Conservation (phyloP, 2,113 vertebrate genomes). For the Epinephelus moara region DNA sequence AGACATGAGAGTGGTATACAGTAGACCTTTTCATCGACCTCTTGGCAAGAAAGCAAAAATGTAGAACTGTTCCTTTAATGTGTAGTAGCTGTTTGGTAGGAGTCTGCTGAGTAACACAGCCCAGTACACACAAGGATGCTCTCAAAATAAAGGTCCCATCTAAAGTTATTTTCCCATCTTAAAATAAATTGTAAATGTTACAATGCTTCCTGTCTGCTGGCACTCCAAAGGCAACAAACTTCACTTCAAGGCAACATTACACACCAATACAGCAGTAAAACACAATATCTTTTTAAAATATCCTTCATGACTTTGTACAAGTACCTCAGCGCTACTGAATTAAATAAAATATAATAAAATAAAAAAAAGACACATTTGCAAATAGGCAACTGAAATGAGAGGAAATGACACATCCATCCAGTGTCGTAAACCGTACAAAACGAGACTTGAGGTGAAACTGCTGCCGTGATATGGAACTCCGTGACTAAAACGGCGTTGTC, state of each 20-base stretch:
- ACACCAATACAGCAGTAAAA: constrained; percentile 46
- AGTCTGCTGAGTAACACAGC: background rate
- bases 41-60: constrained; percentile 4
- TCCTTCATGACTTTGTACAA: constrained; percentile 48
- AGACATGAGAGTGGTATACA: background rate
- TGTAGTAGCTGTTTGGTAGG: constrained; percentile 7
- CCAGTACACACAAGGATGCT: background rate
- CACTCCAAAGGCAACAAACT: constrained; percentile 46
- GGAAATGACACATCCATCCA: constrained; percentile 14
- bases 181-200: constrained; percentile 37
- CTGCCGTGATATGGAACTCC: constrained; percentile 2
- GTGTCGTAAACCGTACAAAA: constrained; percentile 46
- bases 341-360: constrained; percentile 68
- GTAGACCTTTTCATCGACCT: background rate
- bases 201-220: constrained; percentile 47
- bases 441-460: constrained; percentile 39
- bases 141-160: constrained; percentile 41
- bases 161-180: constrained; percentile 3
- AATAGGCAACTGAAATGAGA: constrained; percentile 42
- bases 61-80: constrained; percentile 10
- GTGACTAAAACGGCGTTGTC: background rate
- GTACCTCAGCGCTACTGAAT: constrained; percentile 40
- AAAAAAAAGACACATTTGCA: constrained; percentile 37
- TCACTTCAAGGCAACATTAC: constrained; percentile 56
- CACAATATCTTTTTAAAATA: constrained; percentile 22